Percentiles rank a stretch among this genome's conserved stretches.
phyloP scores from a whole-genome alignment of 2,113 vertebrate species.

The Tapirus terrestris region DNA sequence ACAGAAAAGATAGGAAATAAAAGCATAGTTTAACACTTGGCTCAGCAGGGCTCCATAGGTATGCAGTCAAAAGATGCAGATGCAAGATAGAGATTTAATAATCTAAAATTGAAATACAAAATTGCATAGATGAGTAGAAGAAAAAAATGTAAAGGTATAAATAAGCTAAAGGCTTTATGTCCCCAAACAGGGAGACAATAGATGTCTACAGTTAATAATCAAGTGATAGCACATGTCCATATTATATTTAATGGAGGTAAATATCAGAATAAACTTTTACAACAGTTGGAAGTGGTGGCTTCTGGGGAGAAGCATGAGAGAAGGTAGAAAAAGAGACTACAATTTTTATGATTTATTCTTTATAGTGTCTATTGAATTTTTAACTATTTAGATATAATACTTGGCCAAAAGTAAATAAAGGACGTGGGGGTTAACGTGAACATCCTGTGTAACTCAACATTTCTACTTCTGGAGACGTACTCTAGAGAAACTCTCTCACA shows the following conservation, averaged over 20 bases:
- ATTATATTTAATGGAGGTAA: conserved; percentile 1
- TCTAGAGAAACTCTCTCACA: background rate
- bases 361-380: background rate
- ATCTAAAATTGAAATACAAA: background rate
- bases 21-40: background rate
- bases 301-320: background rate
- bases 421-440: background rate
- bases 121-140: background rate
- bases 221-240: background rate
- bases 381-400: background rate
- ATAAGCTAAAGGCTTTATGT: background rate
- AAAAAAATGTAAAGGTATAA: background rate
- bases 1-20: conserved; percentile 4
- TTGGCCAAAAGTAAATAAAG: background rate
- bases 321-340: background rate
- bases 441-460: background rate
- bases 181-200: background rate
- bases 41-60: background rate
- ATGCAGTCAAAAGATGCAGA: background rate
- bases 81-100: background rate
- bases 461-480: background rate
- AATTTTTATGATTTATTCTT: background rate
- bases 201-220: background rate
- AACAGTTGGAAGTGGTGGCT: background rate
- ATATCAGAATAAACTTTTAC: conserved; percentile 13